These are phyloP conservation scores for Drosophila erecta DNA, from an alignment of 1,140 invertebrate species.

Conservation along the genomic window DNA sequence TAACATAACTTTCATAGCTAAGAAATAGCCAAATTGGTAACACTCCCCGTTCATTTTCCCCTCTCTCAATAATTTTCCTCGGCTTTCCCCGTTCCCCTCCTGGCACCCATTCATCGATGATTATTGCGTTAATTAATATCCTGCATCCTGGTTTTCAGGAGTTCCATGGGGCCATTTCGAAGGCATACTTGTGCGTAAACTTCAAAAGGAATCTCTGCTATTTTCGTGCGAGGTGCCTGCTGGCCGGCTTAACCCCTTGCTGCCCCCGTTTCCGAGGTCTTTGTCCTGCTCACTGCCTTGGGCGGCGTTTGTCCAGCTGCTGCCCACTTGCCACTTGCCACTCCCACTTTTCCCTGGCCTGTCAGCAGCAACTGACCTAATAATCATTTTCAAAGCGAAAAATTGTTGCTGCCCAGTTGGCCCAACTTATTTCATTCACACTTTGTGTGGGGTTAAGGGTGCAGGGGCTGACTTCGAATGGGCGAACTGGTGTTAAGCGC, in stretches of 20 bases:
- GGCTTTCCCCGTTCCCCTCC: slow-evolving; percentile 14
- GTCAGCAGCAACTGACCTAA: slow-evolving; percentile 70
- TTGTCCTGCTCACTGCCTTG: slow-evolving; percentile 43
- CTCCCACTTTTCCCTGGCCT: slow-evolving; percentile 13
- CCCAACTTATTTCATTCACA: slow-evolving; percentile 58
- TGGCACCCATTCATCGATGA: slow-evolving; percentile 74
- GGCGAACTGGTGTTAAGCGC: slow-evolving; percentile 39
- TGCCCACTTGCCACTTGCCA: slow-evolving; percentile 15
- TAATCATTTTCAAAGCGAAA: slow-evolving; percentile 68
- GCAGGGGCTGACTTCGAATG: not conserved
- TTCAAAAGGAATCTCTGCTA: slow-evolving; percentile 82
- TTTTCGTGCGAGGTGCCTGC: slow-evolving; percentile 66
- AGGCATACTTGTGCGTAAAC: slow-evolving; percentile 81
- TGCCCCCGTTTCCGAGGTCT: slow-evolving; percentile 25
- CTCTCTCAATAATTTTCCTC: slow-evolving; percentile 10
- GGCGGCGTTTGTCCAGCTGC: slow-evolving; percentile 38
- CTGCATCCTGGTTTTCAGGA: slow-evolving; percentile 51
- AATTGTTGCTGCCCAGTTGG: slow-evolving; percentile 38
- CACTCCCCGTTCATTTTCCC: slow-evolving; percentile 3
- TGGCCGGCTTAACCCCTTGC: slow-evolving; percentile 31
- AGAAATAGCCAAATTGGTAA: not conserved
- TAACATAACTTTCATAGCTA: not conserved
- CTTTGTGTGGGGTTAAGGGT: slow-evolving; percentile 12
- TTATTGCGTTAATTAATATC: slow-evolving; percentile 84
- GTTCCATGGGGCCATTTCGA: slow-evolving; percentile 40